Base-by-base conservation (phyloP, 2,888 invertebrate species). In the Agrochola circellaris region DNA sequence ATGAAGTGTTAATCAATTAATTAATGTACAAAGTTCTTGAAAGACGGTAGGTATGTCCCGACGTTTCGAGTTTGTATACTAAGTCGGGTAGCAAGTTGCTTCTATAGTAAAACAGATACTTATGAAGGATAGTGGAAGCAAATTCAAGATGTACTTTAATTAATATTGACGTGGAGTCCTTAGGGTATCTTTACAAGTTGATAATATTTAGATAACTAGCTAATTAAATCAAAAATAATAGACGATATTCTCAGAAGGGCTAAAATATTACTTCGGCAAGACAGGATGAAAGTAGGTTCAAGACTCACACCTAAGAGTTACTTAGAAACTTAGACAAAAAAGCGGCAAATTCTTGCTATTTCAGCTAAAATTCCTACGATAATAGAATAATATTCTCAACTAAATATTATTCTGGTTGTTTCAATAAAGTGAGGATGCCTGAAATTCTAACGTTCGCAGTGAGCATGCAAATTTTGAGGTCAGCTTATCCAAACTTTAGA, bases 1-100 rank as follows among this genome's bases (percentile, higher is more conserved):
- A 82, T 80, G 69, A 75, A 82, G 82, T 84, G 87, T 84, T 84
- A 87, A 86, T 86, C 87, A 86, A 87, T 86, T 86, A 87, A 86
- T 86, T 87, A 87, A 84, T 84, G 85, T 78, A 78, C 68, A 73
- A 82, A 87, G 78, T 86, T 84, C 74, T 82, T 80, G 82, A 84
- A 87, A 84, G 77, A 60, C 71, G 71, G 48, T 73, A 85, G 66
- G 73, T 73, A 73, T 68, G 74, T 77, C 54, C 60, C 38, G 70
- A 69, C 23, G 66, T 74, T 67, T 70, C 73, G 62, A 77, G 69
- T 74, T 78, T 72, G 68, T 80, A 70, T 76, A 72, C 48, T 61
- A 68, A 56, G 64, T 30, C 60, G 42, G 38, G 26, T 58, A 61
- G 34, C 13, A 65, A 75, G 17, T 56, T 71, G 56, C 20, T 79